Percentiles rank a stretch among this genome's conserved stretches.
phyloP scores from a whole-genome alignment of 1,140 invertebrate genomes.

The Drosophila repleta region DNA sequence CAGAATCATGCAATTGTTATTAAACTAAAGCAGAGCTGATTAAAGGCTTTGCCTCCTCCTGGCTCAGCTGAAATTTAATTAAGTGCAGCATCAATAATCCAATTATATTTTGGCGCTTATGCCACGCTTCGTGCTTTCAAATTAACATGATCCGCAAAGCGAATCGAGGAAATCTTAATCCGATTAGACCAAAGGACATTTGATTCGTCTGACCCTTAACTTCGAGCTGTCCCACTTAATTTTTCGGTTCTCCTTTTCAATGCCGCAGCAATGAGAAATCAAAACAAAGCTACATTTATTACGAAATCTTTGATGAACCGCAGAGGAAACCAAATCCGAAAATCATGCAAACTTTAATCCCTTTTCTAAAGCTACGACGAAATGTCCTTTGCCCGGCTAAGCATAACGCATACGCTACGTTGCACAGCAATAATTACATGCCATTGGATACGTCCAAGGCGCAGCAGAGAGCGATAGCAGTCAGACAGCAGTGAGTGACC shows the following conservation, averaged over 20 bases:
- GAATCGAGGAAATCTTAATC: background rate
- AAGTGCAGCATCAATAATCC: background rate
- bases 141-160: background rate
- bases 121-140: background rate
- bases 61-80: background rate
- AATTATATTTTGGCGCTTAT: background rate
- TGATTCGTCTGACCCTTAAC: background rate
- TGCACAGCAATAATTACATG: constrained; percentile 81
- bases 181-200: background rate
- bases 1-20: background rate
- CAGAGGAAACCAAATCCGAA: constrained; percentile 32
- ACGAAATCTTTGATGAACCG: constrained; percentile 23
- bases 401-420: constrained; percentile 79
- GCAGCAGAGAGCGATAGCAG: constrained; percentile 2
- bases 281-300: constrained; percentile 57
- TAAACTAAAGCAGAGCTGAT: constrained; percentile 1
- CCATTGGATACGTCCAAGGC: constrained; percentile 62
- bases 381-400: constrained; percentile 66
- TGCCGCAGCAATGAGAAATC: constrained; percentile 59
- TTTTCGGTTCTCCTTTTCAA: too few relatives aligned
- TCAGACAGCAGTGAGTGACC: constrained; percentile 51
- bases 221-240: background rate
- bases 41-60: background rate
- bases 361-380: background rate
- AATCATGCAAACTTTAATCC: constrained; percentile 43